phyloP scores from a whole-genome alignment of 2,888 invertebrate genomes.

The Philopedon plagiatum region DNA sequence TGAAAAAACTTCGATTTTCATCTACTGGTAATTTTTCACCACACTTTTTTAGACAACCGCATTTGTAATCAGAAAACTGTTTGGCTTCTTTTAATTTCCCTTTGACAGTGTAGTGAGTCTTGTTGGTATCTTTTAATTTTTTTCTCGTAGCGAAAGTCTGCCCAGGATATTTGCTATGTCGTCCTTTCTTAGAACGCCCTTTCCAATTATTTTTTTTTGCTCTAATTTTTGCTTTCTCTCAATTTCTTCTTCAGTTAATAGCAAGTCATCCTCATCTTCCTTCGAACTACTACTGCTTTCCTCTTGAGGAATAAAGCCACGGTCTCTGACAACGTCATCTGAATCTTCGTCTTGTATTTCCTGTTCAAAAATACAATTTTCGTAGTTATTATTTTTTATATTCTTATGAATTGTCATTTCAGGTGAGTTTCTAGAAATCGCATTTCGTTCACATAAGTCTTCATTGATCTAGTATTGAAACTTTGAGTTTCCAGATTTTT shows the following conservation, averaged over 20 bases:
- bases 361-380: no score
- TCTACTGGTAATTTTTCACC: conserved; percentile 43
- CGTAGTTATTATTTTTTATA: no score
- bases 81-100: conserved; percentile 26
- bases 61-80: conserved; percentile 33
- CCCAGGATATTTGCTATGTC: conserved; percentile 40
- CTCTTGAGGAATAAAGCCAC: no score
- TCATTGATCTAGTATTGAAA: no score
- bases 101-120: conserved; percentile 38
- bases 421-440: no score
- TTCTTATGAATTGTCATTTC: no score
- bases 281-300: no score
- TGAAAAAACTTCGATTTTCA: conserved; percentile 35
- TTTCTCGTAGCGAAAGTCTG: conserved; percentile 34
- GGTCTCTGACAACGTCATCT: no score
- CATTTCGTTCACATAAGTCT: no score
- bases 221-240: conserved; percentile 10
- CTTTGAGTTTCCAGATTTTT: no score
- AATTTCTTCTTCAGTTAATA: no score
- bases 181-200: conserved; percentile 33
- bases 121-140: conserved; percentile 43
- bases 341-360: no score
- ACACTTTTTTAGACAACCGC: conserved; percentile 35
- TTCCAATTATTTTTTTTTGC: background rate
- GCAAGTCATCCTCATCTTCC: background rate